Evolutionary conservation across 2,113 vertebrate genomes (phyloP).

Genomic region (Callorhinus ursinus): DNA sequence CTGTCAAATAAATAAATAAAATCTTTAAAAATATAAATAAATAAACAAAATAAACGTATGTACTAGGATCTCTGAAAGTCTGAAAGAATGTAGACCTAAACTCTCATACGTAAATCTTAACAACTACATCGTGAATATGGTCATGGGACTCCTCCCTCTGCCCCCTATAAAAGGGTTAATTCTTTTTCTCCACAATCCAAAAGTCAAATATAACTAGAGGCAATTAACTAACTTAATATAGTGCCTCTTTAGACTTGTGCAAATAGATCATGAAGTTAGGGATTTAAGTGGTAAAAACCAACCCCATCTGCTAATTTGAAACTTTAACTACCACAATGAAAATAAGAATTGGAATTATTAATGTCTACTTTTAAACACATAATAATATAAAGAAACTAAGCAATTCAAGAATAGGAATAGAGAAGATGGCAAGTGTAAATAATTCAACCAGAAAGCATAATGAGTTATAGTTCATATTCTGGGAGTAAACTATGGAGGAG

Average conservation of each 20-base stretch:
- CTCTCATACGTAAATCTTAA: not conserved
- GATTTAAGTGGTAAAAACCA: conserved; percentile 1
- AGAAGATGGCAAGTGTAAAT: not conserved
- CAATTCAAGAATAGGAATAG: not conserved
- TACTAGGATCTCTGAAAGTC: not conserved
- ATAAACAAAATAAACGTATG: not conserved
- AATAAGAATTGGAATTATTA: not conserved
- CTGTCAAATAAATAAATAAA: too few species aligned
- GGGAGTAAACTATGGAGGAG: not conserved
- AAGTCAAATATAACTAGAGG: not conserved
- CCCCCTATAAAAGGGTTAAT: not conserved
- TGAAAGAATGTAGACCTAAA: not conserved
- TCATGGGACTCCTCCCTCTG: not conserved
- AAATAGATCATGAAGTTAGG: not conserved
- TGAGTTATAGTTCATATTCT: not conserved
- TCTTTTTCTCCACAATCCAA: not conserved
- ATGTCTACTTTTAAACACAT: conserved; percentile 29
- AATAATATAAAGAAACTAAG: conserved; percentile 1
- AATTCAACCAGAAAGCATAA: not conserved
- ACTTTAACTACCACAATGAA: not conserved
- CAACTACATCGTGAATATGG: not conserved
- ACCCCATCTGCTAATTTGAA: conserved; percentile 32
- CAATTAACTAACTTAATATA: not conserved
- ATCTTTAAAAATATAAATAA: too few species aligned
- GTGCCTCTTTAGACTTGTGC: not conserved